phyloP scores from a whole-genome alignment of 1,140 invertebrate genomes.

The Bombus confusus region DNA sequence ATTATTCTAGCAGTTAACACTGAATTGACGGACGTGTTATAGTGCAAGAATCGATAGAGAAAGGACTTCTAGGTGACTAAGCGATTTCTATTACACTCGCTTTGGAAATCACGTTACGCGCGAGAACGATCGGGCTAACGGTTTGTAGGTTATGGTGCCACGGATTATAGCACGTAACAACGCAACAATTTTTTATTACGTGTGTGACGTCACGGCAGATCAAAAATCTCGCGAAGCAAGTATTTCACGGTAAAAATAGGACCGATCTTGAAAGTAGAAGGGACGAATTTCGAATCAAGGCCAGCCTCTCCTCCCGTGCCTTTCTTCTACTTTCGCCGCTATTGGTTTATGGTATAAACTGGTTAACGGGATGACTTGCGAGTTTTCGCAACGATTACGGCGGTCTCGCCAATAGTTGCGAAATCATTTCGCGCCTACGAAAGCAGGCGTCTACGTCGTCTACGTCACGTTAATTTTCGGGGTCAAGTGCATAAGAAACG shows the following conservation, averaged over 20 bases:
- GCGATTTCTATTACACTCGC: slow-evolving; percentile 22
- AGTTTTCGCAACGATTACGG: slow-evolving; percentile 35
- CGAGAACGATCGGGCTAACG: slow-evolving; percentile 5
- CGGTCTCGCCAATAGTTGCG: slow-evolving; percentile 22
- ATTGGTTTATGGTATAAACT: neutral
- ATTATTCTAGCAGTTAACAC: too few species aligned
- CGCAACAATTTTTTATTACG: neutral
- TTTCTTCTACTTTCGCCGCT: slow-evolving; percentile 19
- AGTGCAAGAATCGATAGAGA: neutral
- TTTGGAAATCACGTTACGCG: slow-evolving; percentile 25
- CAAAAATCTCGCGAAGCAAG: neutral
- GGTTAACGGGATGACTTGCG: slow-evolving; percentile 36
- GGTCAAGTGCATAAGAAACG: slow-evolving; percentile 46
- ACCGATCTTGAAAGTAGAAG: slow-evolving; percentile 1
- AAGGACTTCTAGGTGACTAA: slow-evolving; percentile 21
- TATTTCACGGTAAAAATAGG: neutral
- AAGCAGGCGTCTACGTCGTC: neutral
- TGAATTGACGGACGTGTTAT: neutral
- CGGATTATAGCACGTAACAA: slow-evolving; percentile 22
- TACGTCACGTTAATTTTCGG: slow-evolving; percentile 54
- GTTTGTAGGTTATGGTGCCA: slow-evolving; percentile 36
- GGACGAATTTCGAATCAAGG: slow-evolving; percentile 1
- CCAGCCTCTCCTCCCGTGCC: neutral
- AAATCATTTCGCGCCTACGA: slow-evolving; percentile 34
- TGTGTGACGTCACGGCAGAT: neutral